Evolutionary conservation across 2,797 vertebrate species (phyloP), one percentile per base, ranked within the genome.

Genomic region (Rhincodon typus): DNA sequence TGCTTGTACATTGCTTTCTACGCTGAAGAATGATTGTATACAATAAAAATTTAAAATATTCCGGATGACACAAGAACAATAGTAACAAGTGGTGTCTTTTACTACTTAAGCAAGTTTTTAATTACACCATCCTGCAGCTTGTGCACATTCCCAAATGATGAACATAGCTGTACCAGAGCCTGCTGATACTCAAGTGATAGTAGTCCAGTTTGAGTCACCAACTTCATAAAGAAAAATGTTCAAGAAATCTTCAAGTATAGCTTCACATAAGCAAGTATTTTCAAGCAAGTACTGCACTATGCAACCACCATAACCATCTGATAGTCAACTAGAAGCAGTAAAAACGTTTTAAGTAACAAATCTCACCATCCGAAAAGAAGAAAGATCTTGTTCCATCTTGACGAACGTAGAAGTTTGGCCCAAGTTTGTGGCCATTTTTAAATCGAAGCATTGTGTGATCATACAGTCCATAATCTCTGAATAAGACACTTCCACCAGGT

Each of bases 381-480:
- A 98, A 99, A 0, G 99, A 98, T 77, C 99, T 98, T 96, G 99
- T 99, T 96, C 99, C 99, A 96, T 99, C 99, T 96, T 99, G 99
- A 62, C 99, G 98, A 34, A 99, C 99, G 7, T 99, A 99, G 77
- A 99, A 99, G 96, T 99, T 99, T 96, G 99, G 98, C 96, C 98
- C 98, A 96, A 99, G 98, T 96, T 99, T 99, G 97, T 97, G 99
- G 96, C 98, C 97, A 0, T 98, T 97, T 97, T 99, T 99, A 97
- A 99, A 99, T 62, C 99, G 97, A 50, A 99, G 98, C 99, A 99
- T 99, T 96, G 99, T 98, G 62, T 99, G 98, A 96, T 99, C 99
- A 62, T 99, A 96, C 0, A 99, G 97, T n/a, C 99, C 99, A 12
- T 99, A 99, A 97, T 99, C 99, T 90, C 99, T 98, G 97, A 99